phyloP scores from a whole-genome alignment of 2,888 invertebrate genomes.

The Spisula solida region DNA sequence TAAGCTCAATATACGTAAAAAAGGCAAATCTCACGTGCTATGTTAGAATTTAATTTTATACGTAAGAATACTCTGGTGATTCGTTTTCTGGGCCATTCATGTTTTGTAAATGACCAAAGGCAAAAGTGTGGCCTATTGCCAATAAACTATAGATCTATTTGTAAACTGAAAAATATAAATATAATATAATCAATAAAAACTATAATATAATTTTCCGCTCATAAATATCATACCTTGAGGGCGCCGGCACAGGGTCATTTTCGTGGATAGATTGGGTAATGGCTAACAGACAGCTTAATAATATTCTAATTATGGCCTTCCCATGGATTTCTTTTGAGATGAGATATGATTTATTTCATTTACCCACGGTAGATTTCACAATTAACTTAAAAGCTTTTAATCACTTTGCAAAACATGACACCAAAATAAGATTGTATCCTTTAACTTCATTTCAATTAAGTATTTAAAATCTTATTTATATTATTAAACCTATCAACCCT shows the following conservation, averaged over 20 bases:
- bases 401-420: conserved; percentile 10
- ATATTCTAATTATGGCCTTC: not conserved
- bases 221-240: no score
- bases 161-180: no score
- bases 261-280: not conserved
- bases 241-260: not conserved
- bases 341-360: conserved; percentile 4
- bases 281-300: not conserved
- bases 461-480: conserved; percentile 13
- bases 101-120: no score
- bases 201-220: no score
- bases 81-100: no score
- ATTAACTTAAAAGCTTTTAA: conserved; percentile 2
- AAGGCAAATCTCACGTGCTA: no score
- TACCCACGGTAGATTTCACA: not conserved
- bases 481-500: not conserved
- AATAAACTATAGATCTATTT: no score
- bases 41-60: no score
- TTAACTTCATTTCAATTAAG: conserved; percentile 13
- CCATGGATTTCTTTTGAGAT: not conserved
- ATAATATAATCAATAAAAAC: no score
- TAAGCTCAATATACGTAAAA: no score
- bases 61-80: no score
- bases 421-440: not conserved
- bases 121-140: no score